Evolutionary conservation across 2,888 invertebrate genomes (phyloP).

Genomic region (Thereva nobilitata): DNA sequence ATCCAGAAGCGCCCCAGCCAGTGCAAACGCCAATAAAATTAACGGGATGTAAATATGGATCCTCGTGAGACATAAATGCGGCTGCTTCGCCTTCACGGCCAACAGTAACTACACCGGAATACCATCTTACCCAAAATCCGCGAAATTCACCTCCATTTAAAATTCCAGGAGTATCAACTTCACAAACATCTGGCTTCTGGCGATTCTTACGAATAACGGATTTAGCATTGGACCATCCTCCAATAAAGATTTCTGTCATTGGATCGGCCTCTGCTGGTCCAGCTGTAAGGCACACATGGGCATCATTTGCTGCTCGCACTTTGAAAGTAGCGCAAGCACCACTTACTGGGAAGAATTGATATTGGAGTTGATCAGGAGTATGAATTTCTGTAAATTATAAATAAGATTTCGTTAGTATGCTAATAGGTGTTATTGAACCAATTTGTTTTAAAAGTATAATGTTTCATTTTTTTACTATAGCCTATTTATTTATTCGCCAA

Average conservation of each 20-base stretch:
- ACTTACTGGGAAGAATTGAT: slow-evolving; percentile 75
- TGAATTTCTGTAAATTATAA: slow-evolving; percentile 68
- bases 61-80: slow-evolving; percentile 74
- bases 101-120: slow-evolving; percentile 67
- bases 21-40: slow-evolving; percentile 81
- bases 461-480: too few relatives aligned
- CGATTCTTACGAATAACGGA: slow-evolving; percentile 81
- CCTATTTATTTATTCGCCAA: too few relatives aligned
- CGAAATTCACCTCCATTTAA: slow-evolving; percentile 74
- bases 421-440: not conserved
- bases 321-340: slow-evolving; percentile 75
- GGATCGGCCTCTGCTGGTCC: slow-evolving; percentile 73
- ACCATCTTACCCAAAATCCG: slow-evolving; percentile 85
- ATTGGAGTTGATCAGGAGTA: slow-evolving; percentile 80
- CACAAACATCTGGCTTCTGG: slow-evolving; percentile 73
- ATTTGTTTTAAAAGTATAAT: not conserved
- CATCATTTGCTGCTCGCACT: slow-evolving; percentile 79
- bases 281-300: slow-evolving; percentile 79
- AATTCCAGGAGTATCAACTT: slow-evolving; percentile 72
- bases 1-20: slow-evolving; percentile 82
- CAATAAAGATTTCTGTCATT: slow-evolving; percentile 85
- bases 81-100: slow-evolving; percentile 73
- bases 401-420: not conserved
- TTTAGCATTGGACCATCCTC: slow-evolving; percentile 86
- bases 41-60: slow-evolving; percentile 72